Evolutionary conservation across 2,888 invertebrate genomes (phyloP).

Genomic region (Microdon myrmicae): DNA sequence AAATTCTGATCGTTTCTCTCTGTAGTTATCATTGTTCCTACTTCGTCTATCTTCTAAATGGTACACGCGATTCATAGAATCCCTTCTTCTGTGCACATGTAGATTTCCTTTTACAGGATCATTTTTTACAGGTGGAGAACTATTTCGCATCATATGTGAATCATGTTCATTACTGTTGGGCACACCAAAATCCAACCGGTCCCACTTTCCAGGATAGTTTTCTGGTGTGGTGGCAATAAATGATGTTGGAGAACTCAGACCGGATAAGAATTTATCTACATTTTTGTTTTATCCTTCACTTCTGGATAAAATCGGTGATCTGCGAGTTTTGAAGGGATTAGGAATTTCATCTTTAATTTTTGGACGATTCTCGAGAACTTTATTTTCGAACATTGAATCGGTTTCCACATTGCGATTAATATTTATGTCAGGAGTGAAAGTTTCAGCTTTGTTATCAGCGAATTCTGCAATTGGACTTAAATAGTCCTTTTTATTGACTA

Average conservation of each 20-base stretch:
- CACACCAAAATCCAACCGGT: conserved; percentile 43
- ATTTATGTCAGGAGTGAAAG: conserved; percentile 42
- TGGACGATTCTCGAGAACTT: conserved; percentile 63
- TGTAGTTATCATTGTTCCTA: conserved; percentile 14
- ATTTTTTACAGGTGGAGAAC: conserved; percentile 10
- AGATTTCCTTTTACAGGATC: conserved; percentile 17
- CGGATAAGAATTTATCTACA: conserved; percentile 59
- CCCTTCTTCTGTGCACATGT: conserved; percentile 22
- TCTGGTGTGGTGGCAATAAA: conserved; percentile 69
- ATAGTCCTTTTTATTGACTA: conserved; percentile 43
- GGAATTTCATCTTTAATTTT: conserved; percentile 7
- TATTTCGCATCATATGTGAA: conserved; percentile 16
- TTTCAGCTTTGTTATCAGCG: conserved; percentile 40
- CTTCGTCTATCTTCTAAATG: conserved; percentile 18
- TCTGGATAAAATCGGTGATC: conserved; percentile 14
- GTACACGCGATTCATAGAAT: conserved; percentile 10
- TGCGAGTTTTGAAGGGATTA: conserved; percentile 9
- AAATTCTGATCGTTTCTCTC: conserved; percentile 55
- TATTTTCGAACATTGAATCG: conserved; percentile 67
- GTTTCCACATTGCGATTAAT: conserved; percentile 22
- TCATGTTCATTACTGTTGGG: conserved; percentile 42
- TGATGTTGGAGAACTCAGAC: conserved; percentile 45
- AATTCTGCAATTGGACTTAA: conserved; percentile 47
- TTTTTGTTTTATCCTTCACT: conserved; percentile 67
- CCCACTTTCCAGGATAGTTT: conserved; percentile 75